phyloP scores from a whole-genome alignment of 92 coral and sea anemone genomes.

The Actinernus sp. region DNA sequence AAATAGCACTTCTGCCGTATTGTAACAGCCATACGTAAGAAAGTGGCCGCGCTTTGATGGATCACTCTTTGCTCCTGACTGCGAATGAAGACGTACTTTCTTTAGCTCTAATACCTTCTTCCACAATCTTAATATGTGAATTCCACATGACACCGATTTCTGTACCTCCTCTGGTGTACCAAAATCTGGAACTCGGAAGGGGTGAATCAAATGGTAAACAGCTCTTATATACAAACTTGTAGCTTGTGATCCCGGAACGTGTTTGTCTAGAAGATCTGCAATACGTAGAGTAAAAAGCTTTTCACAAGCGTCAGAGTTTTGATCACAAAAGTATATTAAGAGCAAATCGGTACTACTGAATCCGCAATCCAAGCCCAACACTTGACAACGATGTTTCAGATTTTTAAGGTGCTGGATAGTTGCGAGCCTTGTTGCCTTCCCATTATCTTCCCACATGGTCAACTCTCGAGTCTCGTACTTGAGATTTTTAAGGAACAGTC shows the following conservation, averaged over 20 bases:
- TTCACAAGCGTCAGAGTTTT: too few species aligned
- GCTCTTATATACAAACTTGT: too few species aligned
- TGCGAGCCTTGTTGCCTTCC: conserved; percentile 14
- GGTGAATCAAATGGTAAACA: conserved; percentile 23
- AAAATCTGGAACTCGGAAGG: conserved; percentile 26
- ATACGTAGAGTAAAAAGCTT: too few species aligned
- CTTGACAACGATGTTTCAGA: conserved; percentile 18
- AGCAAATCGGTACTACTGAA: conserved; percentile 17
- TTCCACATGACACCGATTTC: conserved; percentile 42
- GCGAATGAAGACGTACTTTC: conserved; percentile 33
- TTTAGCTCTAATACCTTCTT: conserved; percentile 16
- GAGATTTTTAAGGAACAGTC: too few species aligned
- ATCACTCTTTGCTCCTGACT: conserved; percentile 32
- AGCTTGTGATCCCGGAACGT: too few species aligned
- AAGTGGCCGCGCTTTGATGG: conserved; percentile 44
- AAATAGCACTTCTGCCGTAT: too few species aligned
- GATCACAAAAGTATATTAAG: conserved; percentile 27
- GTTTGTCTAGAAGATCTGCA: too few species aligned
- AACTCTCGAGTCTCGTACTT: too few species aligned
- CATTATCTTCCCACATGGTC: too few species aligned
- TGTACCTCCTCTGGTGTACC: conserved; percentile 37
- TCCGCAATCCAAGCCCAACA: conserved; percentile 27
- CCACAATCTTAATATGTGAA: conserved; percentile 29
- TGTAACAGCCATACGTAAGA: too few species aligned
- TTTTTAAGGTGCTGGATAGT: conserved; percentile 6